Evolutionary conservation across 2,113 vertebrate species (phyloP).

Genomic region (Euleptes europaea): DNA sequence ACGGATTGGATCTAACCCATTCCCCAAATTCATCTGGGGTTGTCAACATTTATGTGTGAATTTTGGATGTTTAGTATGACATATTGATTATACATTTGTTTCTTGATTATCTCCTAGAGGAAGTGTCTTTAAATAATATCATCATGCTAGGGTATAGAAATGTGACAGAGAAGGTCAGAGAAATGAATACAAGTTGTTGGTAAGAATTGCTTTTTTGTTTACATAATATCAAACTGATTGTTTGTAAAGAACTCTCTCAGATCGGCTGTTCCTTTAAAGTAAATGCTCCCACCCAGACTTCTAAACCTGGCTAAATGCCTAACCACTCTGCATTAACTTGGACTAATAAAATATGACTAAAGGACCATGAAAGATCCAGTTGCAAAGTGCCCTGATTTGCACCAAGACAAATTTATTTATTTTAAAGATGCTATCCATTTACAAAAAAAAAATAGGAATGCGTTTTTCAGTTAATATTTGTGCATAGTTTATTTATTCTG

Average conservation of each 20-base stretch:
- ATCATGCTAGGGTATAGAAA: neutral
- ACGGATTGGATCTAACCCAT: too few species aligned
- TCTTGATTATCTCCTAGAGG: neutral
- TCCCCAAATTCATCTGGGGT: neutral
- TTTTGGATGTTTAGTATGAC: neutral
- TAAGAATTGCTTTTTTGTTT: neutral
- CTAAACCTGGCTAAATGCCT: constrained; percentile 67
- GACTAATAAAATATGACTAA: constrained; percentile 47
- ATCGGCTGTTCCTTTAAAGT: constrained; percentile 69
- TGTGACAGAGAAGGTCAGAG: neutral
- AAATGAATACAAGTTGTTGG: neutral
- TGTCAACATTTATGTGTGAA: neutral
- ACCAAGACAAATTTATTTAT: constrained; percentile 38
- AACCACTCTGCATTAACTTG: constrained; percentile 54
- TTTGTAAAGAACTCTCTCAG: constrained; percentile 1
- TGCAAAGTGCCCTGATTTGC: constrained; percentile 44
- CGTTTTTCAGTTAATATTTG: constrained; percentile 31
- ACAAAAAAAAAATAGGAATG: neutral
- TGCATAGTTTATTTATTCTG: constrained; percentile 28
- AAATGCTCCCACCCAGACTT: constrained; percentile 47
- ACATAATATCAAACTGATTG: neutral
- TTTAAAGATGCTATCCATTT: constrained; percentile 15
- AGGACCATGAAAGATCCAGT: constrained; percentile 48
- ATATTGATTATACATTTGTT: neutral
- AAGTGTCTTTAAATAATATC: neutral